Evolutionary conservation across 2,888 invertebrate species (phyloP).

Genomic region (Eurois occulta): DNA sequence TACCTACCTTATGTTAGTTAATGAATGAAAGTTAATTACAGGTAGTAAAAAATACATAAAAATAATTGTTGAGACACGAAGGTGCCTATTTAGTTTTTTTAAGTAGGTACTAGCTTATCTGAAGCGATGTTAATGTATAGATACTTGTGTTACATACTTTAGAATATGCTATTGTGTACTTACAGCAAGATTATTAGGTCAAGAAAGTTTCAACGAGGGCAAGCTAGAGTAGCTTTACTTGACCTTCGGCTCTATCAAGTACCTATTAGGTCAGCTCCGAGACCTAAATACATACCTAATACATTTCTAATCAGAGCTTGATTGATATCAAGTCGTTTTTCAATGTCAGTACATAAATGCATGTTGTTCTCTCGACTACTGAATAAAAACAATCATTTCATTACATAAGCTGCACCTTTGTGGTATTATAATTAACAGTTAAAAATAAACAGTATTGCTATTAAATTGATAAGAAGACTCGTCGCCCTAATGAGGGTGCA

Average conservation of each 20-base stretch:
- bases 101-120: neutral
- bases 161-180: neutral
- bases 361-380: neutral
- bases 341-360: neutral
- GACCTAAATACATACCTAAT: slow-evolving; percentile 10
- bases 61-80: neutral
- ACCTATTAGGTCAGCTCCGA: neutral
- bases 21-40: neutral
- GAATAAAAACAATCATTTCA: neutral
- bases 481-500: neutral
- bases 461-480: neutral
- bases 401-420: neutral
- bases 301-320: neutral
- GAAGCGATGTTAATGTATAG: neutral
- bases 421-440: slow-evolving; percentile 1
- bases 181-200: neutral
- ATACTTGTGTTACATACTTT: neutral
- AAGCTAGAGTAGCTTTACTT: slow-evolving; percentile 3
- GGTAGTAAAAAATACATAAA: neutral
- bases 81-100: neutral
- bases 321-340: neutral
- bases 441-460: slow-evolving; percentile 4
- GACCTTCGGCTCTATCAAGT: slow-evolving; percentile 9
- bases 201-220: slow-evolving; percentile 8
- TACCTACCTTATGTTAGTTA: too few species aligned